Conservation (phyloP, 2,113 vertebrate species). For the Apteryx owenii region DNA sequence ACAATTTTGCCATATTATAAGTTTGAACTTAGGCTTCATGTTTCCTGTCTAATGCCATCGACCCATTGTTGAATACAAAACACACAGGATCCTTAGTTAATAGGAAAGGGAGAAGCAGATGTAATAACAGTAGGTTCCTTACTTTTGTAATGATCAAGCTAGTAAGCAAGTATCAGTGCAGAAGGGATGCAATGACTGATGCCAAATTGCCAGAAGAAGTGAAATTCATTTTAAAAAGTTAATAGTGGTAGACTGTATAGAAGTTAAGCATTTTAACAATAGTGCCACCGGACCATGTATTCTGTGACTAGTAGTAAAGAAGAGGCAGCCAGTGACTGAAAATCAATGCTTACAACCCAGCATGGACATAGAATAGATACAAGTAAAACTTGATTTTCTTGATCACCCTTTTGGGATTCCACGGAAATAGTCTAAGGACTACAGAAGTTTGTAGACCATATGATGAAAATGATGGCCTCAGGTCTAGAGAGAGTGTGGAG, state of each 20-base stretch:
- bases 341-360: background rate
- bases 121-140: background rate
- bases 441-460: background rate
- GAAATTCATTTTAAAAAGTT: background rate
- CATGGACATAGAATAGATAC: background rate
- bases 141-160: background rate
- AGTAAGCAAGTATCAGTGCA: background rate
- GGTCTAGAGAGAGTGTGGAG: background rate
- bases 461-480: background rate
- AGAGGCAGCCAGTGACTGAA: background rate
- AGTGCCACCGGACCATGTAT: background rate
- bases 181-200: background rate
- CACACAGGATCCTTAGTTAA: background rate
- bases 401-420: background rate
- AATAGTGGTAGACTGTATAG: background rate
- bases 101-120: background rate
- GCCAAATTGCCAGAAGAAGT: background rate
- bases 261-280: background rate
- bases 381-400: background rate
- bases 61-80: background rate
- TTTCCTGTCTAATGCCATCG: background rate
- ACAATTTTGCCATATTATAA: slow-evolving; percentile 1
- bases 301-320: background rate
- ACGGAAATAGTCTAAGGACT: background rate
- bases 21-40: background rate